Evolutionary conservation across 2,797 vertebrate species (phyloP).

Genomic region (Tangara arthus): DNA sequence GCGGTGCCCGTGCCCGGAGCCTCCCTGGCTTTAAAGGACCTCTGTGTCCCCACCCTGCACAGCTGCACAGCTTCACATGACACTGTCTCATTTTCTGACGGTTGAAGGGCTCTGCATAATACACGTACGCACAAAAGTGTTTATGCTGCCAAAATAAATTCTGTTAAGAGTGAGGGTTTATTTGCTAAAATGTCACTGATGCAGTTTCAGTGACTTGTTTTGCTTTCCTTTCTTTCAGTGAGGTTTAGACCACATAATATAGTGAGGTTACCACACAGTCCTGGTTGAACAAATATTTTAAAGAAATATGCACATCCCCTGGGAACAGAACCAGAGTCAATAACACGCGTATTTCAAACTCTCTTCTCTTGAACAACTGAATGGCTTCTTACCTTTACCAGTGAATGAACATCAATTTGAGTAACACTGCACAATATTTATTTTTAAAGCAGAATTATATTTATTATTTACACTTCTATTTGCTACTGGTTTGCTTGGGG

Average conservation of each 20-base stretch:
- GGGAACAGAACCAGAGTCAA: conserved; percentile 60
- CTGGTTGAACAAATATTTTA: conserved; percentile 72
- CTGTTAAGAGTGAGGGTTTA: conserved; percentile 72
- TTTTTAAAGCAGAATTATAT: conserved; percentile 33
- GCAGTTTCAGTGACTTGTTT: conserved; percentile 65
- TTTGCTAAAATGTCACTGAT: conserved; percentile 76
- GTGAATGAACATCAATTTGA: conserved; percentile 25
- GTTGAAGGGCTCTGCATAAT: conserved; percentile 68
- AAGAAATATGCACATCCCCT: conserved; percentile 68
- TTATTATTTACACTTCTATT: conserved; percentile 12
- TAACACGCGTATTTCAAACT: conserved; percentile 57
- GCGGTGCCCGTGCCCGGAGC: not conserved
- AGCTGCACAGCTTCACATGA: conserved; percentile 78
- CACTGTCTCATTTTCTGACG: conserved; percentile 73
- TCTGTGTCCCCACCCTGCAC: conserved; percentile 64
- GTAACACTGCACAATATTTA: conserved; percentile 27
- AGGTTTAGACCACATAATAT: conserved; percentile 58
- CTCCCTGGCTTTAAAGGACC: conserved; percentile 52
- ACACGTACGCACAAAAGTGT: conserved; percentile 72
- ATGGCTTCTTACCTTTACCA: conserved; percentile 13
- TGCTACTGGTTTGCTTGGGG: not conserved
- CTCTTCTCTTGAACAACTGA: conserved; percentile 16
- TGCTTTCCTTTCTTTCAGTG: conserved; percentile 64
- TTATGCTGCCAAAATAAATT: conserved; percentile 78
- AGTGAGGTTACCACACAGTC: conserved; percentile 62